Evolutionary conservation across 1,140 invertebrate species (phyloP).

Genomic region (Andrena cerasifolii): DNA sequence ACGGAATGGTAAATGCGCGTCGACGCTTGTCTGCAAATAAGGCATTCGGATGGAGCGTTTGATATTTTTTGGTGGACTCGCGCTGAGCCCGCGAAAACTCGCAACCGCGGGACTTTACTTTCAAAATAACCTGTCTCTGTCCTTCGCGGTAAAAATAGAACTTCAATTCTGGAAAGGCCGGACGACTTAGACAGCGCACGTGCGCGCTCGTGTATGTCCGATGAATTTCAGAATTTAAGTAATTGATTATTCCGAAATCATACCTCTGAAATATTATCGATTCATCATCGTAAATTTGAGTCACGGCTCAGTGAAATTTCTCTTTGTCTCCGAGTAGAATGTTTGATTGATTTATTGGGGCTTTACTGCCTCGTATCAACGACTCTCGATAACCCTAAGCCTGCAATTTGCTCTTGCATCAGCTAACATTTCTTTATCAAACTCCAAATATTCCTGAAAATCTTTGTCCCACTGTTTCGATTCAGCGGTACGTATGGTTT

Average conservation of each 20-base stretch:
- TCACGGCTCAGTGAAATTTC: background rate
- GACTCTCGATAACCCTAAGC: constrained; percentile 4
- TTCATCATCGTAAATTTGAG: background rate
- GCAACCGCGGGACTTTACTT: background rate
- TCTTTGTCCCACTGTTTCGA: background rate
- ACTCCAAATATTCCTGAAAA: background rate
- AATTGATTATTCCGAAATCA: no score
- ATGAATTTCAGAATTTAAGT: no score
- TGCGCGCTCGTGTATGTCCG: no score
- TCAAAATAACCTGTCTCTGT: background rate
- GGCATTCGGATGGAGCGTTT: background rate
- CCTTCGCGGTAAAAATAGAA: background rate
- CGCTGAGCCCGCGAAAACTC: no score
- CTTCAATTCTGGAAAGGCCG: background rate
- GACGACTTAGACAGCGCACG: background rate
- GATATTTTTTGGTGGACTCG: background rate
- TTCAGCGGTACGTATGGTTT: no score
- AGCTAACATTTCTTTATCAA: background rate
- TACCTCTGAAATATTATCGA: background rate
- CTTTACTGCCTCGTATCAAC: background rate
- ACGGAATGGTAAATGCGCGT: background rate
- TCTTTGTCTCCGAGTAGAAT: constrained; percentile 4
- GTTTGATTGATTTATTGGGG: constrained; percentile 13
- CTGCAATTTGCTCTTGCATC: background rate
- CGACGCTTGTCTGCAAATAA: background rate